A percentile compares a stretch with the other conserved stretches of the same genome.
phyloP scores from a whole-genome alignment of 1,140 invertebrate genomes.

The Phenacoccus solenopsis region DNA sequence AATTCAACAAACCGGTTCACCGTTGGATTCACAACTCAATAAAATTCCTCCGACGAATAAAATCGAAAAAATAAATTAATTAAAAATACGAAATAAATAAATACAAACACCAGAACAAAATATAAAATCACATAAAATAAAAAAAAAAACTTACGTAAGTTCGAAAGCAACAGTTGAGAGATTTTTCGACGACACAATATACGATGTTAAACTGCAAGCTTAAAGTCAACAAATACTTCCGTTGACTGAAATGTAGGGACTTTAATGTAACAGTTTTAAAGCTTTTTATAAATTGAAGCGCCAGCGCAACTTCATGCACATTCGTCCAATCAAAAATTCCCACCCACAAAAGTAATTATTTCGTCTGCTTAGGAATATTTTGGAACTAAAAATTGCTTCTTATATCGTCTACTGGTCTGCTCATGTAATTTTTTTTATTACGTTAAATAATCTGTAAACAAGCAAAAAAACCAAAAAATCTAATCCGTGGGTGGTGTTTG shows the following conservation, averaged over 20 bases:
- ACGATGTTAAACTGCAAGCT: constrained; percentile 8
- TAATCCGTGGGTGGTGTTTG: too few relatives aligned
- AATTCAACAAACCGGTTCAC: too few relatives aligned
- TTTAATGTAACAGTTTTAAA: constrained; percentile 15
- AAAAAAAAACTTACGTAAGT: not conserved
- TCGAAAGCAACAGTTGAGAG: constrained; percentile 3
- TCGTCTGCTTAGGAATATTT: not conserved
- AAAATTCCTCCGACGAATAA: not conserved
- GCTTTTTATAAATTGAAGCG: constrained; percentile 9
- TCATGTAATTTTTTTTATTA: too few relatives aligned
- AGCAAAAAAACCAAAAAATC: too few relatives aligned
- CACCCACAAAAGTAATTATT: constrained; percentile 11
- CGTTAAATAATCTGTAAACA: too few relatives aligned
- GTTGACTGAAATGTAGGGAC: constrained; percentile 10
- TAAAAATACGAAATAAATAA: not conserved
- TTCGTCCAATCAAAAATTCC: constrained; percentile 6
- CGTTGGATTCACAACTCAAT: too few relatives aligned
- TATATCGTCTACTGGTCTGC: too few relatives aligned
- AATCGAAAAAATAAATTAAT: not conserved
- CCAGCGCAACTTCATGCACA: not conserved
- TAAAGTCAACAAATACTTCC: constrained; percentile 15
- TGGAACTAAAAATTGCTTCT: not conserved
- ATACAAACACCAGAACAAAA: not conserved
- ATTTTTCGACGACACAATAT: not conserved
- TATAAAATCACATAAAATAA: not conserved